Evolutionary conservation across 1,140 invertebrate genomes (phyloP).

Genomic region (Alviniconcha marisindica): DNA sequence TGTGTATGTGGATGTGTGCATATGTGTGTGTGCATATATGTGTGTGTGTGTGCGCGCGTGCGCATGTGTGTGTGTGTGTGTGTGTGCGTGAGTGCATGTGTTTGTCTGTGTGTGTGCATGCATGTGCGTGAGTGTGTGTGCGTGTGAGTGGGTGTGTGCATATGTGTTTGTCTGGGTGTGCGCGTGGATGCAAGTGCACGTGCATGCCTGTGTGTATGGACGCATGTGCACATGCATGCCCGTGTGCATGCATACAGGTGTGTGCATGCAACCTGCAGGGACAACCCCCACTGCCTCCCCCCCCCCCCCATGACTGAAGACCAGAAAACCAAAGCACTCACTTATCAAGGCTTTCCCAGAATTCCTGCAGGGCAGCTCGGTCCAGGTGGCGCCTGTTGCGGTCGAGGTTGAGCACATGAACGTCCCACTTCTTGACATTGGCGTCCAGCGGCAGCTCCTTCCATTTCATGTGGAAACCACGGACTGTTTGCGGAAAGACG

Average conservation of each 20-base stretch:
- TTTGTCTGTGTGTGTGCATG: too few relatives aligned
- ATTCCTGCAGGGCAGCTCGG: conserved; percentile 93
- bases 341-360: conserved; percentile 98
- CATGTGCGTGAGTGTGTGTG: too few relatives aligned
- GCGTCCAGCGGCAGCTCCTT: conserved; percentile 95
- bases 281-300: background rate
- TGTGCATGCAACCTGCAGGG: background rate
- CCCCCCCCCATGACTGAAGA: background rate
- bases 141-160: background rate
- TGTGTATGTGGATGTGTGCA: too few relatives aligned
- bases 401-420: conserved; percentile 94
- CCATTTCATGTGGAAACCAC: conserved; percentile 98
- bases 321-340: conserved; percentile 74
- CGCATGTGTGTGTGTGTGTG: too few relatives aligned
- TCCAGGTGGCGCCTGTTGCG: conserved; percentile 97
- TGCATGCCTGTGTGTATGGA: too few relatives aligned
- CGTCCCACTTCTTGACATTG: conserved; percentile 97
- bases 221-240: background rate
- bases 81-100: too few relatives aligned
- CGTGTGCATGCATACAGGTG: background rate
- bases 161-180: background rate
- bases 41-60: too few relatives aligned
- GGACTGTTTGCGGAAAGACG: too few relatives aligned
- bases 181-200: background rate
- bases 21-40: too few relatives aligned